Percentiles rank a stretch among this genome's conserved stretches.
These are phyloP conservation scores for Cheilosia urbana DNA, from an alignment of 2,888 invertebrate species.

Conservation along the genomic window DNA sequence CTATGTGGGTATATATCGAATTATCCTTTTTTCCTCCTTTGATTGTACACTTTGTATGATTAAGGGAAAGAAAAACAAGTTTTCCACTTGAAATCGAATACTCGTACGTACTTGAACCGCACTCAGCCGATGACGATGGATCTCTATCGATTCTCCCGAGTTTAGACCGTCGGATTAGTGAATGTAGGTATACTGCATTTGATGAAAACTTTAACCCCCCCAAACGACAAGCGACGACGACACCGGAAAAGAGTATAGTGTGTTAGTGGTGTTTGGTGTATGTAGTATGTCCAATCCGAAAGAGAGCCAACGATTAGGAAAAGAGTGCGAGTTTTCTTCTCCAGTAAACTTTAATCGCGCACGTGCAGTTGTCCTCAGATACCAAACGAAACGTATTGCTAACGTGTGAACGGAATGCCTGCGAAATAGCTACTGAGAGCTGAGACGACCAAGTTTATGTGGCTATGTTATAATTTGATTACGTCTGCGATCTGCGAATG, in stretches of 20 bases:
- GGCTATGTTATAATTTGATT: conserved; percentile 41
- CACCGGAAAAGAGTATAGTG: conserved; percentile 33
- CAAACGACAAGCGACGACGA: neutral
- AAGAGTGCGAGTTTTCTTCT: conserved; percentile 7
- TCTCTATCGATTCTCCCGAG: conserved; percentile 66
- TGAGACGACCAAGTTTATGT: conserved; percentile 38
- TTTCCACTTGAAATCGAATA: conserved; percentile 22
- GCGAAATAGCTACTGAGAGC: conserved; percentile 61
- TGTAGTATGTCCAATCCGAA: neutral
- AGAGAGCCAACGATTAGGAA: conserved; percentile 8
- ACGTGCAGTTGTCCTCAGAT: conserved; percentile 57
- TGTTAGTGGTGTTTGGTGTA: neutral
- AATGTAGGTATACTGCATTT: conserved; percentile 53
- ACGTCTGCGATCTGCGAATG: conserved; percentile 1
- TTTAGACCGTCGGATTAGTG: conserved; percentile 58
- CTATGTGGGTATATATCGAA: neutral
- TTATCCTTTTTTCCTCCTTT: conserved; percentile 2
- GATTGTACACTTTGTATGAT: conserved; percentile 18
- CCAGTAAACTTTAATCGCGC: conserved; percentile 44
- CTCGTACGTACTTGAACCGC: conserved; percentile 57
- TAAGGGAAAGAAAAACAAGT: conserved; percentile 7
- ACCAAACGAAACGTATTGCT: conserved; percentile 28
- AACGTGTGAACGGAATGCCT: conserved; percentile 54
- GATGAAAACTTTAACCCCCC: conserved; percentile 37
- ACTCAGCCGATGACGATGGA: conserved; percentile 66